Evolutionary conservation across 2,888 invertebrate species (phyloP).

Genomic region (Autographa pulchrina): DNA sequence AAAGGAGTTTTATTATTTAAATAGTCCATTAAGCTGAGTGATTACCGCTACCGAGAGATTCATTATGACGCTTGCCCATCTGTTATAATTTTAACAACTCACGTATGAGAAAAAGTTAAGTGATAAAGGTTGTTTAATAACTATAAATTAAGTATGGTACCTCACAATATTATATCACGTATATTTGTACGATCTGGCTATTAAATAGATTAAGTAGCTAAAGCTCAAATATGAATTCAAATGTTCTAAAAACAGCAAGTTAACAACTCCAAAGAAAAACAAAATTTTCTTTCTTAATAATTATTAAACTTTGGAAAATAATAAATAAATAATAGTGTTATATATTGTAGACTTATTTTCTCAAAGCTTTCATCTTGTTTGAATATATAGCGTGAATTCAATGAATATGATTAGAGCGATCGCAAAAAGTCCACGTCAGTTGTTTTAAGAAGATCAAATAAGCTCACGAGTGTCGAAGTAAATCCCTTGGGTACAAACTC

Average conservation of each 20-base stretch:
- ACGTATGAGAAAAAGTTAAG: background rate
- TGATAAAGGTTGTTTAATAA: background rate
- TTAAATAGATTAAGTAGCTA: no score
- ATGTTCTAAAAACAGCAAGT: no score
- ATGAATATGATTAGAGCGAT: conserved; percentile 50
- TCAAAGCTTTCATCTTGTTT: conserved; percentile 25
- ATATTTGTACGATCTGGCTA: no score
- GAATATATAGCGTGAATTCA: conserved; percentile 38
- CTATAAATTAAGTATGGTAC: background rate
- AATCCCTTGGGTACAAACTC: no score
- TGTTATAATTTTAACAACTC: conserved; percentile 39
- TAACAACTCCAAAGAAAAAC: no score
- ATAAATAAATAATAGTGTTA: background rate
- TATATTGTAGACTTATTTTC: conserved; percentile 5
- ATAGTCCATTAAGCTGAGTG: conserved; percentile 65
- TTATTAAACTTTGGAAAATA: no score
- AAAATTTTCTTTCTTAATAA: no score
- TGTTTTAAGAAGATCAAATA: background rate
- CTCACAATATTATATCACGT: no score
- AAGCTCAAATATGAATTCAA: no score
- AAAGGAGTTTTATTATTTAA: conserved; percentile 62
- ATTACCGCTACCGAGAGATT: conserved; percentile 49
- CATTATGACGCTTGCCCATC: conserved; percentile 50
- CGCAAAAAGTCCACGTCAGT: background rate
- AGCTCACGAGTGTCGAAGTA: no score